These are phyloP conservation scores for Ostrea denselamellosa DNA, from an alignment of 1,140 invertebrate species.

Conservation along the genomic window DNA sequence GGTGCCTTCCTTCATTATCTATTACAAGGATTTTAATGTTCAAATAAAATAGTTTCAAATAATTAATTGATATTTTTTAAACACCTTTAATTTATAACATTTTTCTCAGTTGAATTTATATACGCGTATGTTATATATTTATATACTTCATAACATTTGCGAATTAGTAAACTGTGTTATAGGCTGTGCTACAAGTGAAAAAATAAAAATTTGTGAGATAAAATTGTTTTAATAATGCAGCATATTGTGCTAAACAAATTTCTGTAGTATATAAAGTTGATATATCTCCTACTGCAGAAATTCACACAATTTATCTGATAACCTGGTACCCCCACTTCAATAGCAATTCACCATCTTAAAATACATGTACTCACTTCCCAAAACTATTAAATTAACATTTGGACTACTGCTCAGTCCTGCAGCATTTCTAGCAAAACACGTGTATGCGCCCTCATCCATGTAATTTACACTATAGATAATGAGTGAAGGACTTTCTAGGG, in stretches of 20 bases:
- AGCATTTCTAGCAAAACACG: constrained; percentile 43
- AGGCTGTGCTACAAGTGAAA: not conserved
- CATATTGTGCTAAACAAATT: not conserved
- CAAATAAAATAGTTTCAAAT: not conserved
- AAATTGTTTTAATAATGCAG: not conserved
- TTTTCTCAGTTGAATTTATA: not conserved
- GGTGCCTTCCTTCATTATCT: not conserved
- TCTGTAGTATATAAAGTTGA: not conserved
- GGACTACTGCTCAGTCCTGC: constrained; percentile 43
- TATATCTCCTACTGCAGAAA: not conserved
- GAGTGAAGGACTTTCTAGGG: constrained; percentile 26
- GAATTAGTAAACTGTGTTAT: not conserved
- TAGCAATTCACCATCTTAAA: too few relatives aligned
- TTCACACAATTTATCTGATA: not conserved
- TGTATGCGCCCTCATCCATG: constrained; percentile 42
- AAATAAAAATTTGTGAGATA: not conserved
- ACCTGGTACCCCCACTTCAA: not conserved
- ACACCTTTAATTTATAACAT: not conserved
- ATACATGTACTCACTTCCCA: constrained; percentile 39
- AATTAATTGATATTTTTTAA: not conserved
- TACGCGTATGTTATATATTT: not conserved
- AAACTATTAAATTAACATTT: constrained; percentile 1
- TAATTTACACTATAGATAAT: constrained; percentile 38
- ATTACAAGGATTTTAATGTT: not conserved
- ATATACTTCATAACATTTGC: not conserved